A percentile compares a stretch with the other conserved stretches of the same genome.
Evolutionary conservation across 2,797 vertebrate genomes (phyloP).

Genomic region (Zalophus californianus): DNA sequence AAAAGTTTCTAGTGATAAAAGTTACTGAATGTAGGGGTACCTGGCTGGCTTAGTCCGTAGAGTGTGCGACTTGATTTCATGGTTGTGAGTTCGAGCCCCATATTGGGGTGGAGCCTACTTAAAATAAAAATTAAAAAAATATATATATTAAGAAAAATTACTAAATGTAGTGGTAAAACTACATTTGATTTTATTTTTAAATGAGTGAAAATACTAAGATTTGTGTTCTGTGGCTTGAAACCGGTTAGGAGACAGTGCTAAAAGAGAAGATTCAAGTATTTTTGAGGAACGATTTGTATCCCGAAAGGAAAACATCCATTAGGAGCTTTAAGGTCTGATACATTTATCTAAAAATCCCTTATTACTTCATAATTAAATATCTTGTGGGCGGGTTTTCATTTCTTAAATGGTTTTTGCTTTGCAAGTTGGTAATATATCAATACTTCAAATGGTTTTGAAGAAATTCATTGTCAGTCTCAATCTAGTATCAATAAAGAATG

Average conservation of each 20-base stretch:
- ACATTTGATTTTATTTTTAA: background rate
- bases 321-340: background rate
- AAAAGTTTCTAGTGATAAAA: background rate
- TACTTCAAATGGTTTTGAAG: constrained; percentile 41
- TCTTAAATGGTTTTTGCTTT: constrained; percentile 32
- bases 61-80: background rate
- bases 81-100: background rate
- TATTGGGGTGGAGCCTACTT: background rate
- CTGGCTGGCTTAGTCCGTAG: background rate
- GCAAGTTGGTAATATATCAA: background rate
- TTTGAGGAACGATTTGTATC: background rate
- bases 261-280: constrained; percentile 16
- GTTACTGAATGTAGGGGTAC: background rate
- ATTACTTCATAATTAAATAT: constrained; percentile 14
- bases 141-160: background rate
- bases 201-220: background rate
- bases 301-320: background rate
- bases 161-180: background rate
- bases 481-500: background rate
- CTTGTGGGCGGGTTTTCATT: background rate
- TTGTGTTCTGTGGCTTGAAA: background rate
- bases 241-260: background rate
- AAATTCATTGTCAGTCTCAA: background rate
- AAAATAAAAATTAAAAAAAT: background rate
- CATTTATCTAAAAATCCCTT: background rate